Base-by-base conservation (phyloP, 2,888 invertebrate species). In the Drosophila bunnanda region DNA sequence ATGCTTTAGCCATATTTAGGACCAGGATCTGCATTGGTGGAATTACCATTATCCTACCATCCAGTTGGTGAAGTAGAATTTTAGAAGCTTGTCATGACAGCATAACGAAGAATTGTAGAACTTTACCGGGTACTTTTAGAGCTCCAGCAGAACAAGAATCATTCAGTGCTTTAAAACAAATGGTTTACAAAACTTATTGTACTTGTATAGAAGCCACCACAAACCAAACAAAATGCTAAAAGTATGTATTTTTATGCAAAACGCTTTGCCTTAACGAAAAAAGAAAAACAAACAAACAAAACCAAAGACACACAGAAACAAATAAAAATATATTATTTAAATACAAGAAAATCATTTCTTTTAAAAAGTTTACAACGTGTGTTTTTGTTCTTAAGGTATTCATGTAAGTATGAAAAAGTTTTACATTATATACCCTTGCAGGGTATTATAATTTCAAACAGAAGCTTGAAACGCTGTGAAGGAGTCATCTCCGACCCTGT, bases 181-280 rank as follows among this genome's bases (percentile, higher is more conserved):
- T 80, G 78, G 84, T 88, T 89, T 89, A 84, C 66, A 80, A 77
- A 80, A 80, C 73, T 36, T 65, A 53, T 64, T 76, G 60, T 59
- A 70, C 56, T 64, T 75, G 58, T 57, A 65, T 56, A 50, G 41
- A 58, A 69, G 28, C 67, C 46, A 64, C 48, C 36, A 70, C 71
- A 67, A 50, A 59, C 46, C 55, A 17, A 50, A 70, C 71, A 43
- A 71, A 28, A 62, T 52, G 62, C 66, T 61, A 64, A 72, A 55
- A 61, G 62, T 54, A 57, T 54, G 84, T 91, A 91, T 89, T 91
- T 92, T 91, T 91, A 86, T 90, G 91, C 91, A 91, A 91, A 91
- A 90, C 80, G 91, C 91, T 92, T 91, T 90, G 90, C 91, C 92
- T 91, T 91, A 91, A 82, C 77, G 52, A 67, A 62, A 74, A 68